Evolutionary conservation across 2,113 vertebrate genomes (phyloP).

Genomic region (Neomonachus schauinslandi): DNA sequence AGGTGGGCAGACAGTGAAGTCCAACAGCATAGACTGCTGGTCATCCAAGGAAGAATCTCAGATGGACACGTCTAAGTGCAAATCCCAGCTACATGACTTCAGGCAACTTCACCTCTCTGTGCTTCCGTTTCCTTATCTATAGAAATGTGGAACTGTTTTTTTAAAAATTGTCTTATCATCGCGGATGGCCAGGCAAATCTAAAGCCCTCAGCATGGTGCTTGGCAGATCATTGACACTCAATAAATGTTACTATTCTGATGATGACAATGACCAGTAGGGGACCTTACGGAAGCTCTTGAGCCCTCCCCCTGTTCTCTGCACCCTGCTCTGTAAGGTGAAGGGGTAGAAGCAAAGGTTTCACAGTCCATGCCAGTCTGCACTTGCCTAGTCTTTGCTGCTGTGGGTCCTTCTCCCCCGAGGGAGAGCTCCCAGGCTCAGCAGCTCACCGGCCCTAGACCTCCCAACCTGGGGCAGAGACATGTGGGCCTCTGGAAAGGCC

Average conservation of each 20-base stretch:
- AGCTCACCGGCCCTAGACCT: neutral
- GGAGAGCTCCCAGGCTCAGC: neutral
- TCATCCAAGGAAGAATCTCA: neutral
- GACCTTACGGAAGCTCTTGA: rapidly evolving
- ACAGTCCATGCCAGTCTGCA: rapidly evolving
- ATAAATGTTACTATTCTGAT: neutral
- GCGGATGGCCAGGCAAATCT: neutral
- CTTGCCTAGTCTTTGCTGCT: neutral
- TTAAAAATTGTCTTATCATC: neutral
- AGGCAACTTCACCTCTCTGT: too few relatives aligned
- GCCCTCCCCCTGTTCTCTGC: neutral
- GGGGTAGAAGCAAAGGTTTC: neutral
- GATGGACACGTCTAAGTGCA: neutral
- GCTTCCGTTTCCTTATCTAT: neutral
- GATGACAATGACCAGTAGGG: too few relatives aligned
- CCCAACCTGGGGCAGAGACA: neutral
- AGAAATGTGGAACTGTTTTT: neutral
- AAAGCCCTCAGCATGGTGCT: neutral
- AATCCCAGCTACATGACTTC: neutral
- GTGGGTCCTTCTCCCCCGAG: neutral
- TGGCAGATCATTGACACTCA: neutral
- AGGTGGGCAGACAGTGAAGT: neutral
- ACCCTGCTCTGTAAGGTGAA: neutral
- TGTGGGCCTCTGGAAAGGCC: neutral
- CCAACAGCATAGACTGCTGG: neutral